phyloP scores from a whole-genome alignment of 2,888 invertebrate genomes.

The Hedychridium roseum region DNA sequence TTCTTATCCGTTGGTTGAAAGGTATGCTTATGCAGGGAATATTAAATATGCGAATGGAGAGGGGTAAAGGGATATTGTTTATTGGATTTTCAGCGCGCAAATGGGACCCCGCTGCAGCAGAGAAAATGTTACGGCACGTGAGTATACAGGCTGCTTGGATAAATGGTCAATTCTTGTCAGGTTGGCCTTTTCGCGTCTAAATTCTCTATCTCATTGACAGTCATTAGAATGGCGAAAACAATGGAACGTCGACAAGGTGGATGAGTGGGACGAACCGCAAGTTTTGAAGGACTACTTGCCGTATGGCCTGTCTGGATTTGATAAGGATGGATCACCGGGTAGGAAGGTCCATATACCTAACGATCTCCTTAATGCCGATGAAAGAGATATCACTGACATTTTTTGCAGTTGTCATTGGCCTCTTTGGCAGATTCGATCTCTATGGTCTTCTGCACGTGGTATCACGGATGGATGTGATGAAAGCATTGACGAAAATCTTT shows the following conservation, averaged over 20 bases:
- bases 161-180: constrained; percentile 1
- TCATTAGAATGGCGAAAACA: constrained; percentile 77
- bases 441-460: constrained; percentile 82
- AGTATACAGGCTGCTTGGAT: too few species aligned
- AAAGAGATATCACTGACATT: not conserved
- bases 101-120: constrained; percentile 87
- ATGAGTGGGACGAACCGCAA: constrained; percentile 76
- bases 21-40: too few species aligned
- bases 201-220: constrained; percentile 62
- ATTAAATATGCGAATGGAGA: too few species aligned
- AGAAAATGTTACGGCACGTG: constrained; percentile 90
- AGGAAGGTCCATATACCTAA: constrained; percentile 34
- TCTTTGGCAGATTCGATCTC: constrained; percentile 82
- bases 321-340: constrained; percentile 85
- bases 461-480: constrained; percentile 76
- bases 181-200: constrained; percentile 1
- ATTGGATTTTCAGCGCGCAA: constrained; percentile 84
- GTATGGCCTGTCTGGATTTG: constrained; percentile 81
- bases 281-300: constrained; percentile 77
- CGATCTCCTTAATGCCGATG: not conserved
- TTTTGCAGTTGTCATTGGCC: constrained; percentile 76
- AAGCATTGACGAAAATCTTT: constrained; percentile 72
- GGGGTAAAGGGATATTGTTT: too few species aligned
- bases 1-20: constrained; percentile 81
- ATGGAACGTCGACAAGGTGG: constrained; percentile 78